These are phyloP conservation scores for Cryptocheilus praepositus DNA, from an alignment of 2,888 invertebrate species.

Conservation along the genomic window DNA sequence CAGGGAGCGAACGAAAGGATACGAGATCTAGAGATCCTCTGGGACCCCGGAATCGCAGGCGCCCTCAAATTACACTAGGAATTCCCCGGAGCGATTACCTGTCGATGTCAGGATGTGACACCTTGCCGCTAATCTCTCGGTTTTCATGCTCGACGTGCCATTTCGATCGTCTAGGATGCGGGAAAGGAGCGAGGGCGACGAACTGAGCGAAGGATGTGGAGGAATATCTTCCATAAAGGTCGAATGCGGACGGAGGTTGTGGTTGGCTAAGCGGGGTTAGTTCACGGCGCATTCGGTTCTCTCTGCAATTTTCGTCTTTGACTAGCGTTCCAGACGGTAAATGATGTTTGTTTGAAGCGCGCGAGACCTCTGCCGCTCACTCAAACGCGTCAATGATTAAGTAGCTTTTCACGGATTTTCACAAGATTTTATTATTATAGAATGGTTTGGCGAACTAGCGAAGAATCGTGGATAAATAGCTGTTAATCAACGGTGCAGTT, in stretches of 20 bases:
- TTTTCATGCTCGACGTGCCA: slow-evolving; percentile 38
- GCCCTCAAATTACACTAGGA: slow-evolving; percentile 1
- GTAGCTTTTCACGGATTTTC: too few species aligned
- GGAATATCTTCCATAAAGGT: neutral
- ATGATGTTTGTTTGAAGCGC: too few species aligned
- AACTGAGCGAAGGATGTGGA: slow-evolving; percentile 8
- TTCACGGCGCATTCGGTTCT: too few species aligned
- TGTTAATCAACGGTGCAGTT: too few species aligned
- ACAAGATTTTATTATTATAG: too few species aligned
- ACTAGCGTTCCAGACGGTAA: too few species aligned
- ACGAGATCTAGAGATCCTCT: neutral
- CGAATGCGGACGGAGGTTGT: neutral
- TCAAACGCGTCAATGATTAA: too few species aligned
- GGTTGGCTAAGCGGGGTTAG: too few species aligned
- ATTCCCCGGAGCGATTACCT: slow-evolving; percentile 1
- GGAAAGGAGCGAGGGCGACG: slow-evolving; percentile 18
- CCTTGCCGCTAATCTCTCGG: slow-evolving; percentile 34
- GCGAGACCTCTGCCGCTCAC: too few species aligned
- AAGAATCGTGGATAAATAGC: too few species aligned
- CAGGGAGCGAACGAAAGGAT: neutral
- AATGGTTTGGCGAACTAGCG: too few species aligned
- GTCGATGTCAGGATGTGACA: neutral
- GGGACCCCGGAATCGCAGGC: neutral
- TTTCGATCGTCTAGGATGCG: slow-evolving; percentile 33
- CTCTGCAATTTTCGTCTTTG: too few species aligned